These are phyloP conservation scores for Eremophila alpestris DNA, from an alignment of 2,797 vertebrate genomes.

Conservation along the genomic window DNA sequence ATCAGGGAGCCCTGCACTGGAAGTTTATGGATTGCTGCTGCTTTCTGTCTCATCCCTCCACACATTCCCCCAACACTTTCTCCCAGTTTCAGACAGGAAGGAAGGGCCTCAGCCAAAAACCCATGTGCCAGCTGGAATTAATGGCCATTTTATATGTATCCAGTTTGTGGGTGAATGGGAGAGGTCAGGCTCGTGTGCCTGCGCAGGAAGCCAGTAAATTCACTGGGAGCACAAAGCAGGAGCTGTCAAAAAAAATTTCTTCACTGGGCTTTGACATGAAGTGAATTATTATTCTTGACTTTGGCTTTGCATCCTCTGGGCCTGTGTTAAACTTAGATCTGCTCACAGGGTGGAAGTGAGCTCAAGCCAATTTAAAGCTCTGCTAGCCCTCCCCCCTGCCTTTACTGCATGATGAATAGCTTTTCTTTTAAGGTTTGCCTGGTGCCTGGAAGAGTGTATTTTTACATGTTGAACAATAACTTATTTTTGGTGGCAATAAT, in stretches of 20 bases:
- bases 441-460: neutral
- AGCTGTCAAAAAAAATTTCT: conserved; percentile 5
- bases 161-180: neutral
- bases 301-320: neutral
- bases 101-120: neutral
- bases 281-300: neutral
- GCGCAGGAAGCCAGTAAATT: neutral
- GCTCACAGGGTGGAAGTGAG: neutral
- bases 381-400: neutral
- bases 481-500: neutral
- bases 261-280: neutral
- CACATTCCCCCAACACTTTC: neutral
- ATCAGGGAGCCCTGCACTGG: neutral
- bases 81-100: neutral
- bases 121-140: neutral
- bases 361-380: neutral
- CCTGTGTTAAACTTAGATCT: neutral
- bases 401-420: neutral
- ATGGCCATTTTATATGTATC: neutral
- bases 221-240: neutral
- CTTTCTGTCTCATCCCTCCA: neutral
- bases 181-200: neutral
- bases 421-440: neutral
- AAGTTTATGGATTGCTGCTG: neutral
- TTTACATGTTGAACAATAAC: neutral